Base-by-base conservation (phyloP, 2,797 vertebrate species). In the Neoniphon sammara region DNA sequence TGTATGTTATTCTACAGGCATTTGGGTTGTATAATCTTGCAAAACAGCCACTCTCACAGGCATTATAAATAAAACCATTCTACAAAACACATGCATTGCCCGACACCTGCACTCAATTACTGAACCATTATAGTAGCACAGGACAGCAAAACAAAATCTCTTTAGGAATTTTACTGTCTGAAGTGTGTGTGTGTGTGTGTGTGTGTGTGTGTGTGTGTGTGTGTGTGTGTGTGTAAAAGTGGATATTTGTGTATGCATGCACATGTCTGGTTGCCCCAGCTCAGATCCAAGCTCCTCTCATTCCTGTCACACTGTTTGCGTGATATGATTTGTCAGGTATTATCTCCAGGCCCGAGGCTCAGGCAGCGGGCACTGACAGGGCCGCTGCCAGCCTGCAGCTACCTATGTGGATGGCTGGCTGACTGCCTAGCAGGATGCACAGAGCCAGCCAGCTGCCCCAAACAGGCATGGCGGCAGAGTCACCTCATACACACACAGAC, bases 311-410 rank as follows among this genome's bases (percentile, higher is more conserved):
- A 15, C 77, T 66, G 67, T 31, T 57, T 60, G 54, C 15, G 18
- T 80, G 60, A 87, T 85, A 39, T 60, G 46, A 83, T 73, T 72
- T 82, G 86, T 87, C 85, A 83, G 88, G 75, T 86, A 81, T 85
- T 77, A 83, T 73, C 71, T 62, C 58, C 78, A 61, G 70, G 78
- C 66, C 49, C 49, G 17, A 3, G 49, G 75, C 61, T 82, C 59
- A 66, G 70, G 82, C 78, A 86, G 76, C 76, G 61, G 66, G 53
- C 68, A 12, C 80, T 63, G 10, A 65, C 73, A 73, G 11, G 31
- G 58, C 69, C 66, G 79, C 75, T 75, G 82, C 71, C 75, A 83
- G 53, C 54, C 57, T n/a, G 65, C 25, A 30, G 54, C 30, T 30
- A 50, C 47, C 60, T 53, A 56, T 55, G 14, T 44, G 42, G 42